Evolutionary conservation across 2,797 vertebrate species (phyloP), one percentile per base, ranked within the genome.

Genomic region (Tenualosa thibaudeaui): DNA sequence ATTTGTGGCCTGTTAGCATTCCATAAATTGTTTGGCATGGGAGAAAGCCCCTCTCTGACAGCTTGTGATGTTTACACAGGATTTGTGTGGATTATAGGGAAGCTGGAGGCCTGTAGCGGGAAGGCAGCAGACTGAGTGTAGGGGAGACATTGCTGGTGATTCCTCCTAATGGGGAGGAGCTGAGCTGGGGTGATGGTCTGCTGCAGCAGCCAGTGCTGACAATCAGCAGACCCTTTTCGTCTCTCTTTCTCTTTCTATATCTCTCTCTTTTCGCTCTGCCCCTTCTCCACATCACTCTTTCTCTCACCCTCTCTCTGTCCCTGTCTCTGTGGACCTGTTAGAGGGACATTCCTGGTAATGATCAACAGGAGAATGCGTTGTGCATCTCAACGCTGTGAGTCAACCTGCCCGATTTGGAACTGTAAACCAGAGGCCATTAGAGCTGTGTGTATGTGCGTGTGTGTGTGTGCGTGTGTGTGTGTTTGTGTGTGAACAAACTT

Each of bases 311-410:
- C 1, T 75, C 68, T 7, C 31, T 75, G 68, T 43, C 17, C 8
- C 40, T 78, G 15, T 78, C 37, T 78, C 37, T 78, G 71, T 46
- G 40, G 19, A 9, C 71, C 37, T 1, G 71, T 78, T 78, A 78
- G 71, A 78, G 71, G 71, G 71, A 19, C 71, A 78, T 78, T 43
- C 17, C 71, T 78, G 71, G 71, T 78, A 78, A 78, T 78, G 71
- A 78, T 78, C 71, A 78, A 19, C 40, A 78, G 40, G 40, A 78
- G 37, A 46, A 5, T 78, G 71, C 12, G 71, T 22, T 78, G 71
- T 78, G 71, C 7, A 3, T 43, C 31, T 75, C 37, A 31, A 31
- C 31, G 31, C 31, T 31, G 31, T 46, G 71, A 78, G 37, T 78
- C 71, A 78, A 40, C 71, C 40, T 46, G 2, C 17, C 71, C 26